A percentile compares a stretch with the other conserved stretches of the same genome.
Evolutionary conservation across 2,113 vertebrate genomes (phyloP).

Genomic region (Psammodynastes pulverulentus): DNA sequence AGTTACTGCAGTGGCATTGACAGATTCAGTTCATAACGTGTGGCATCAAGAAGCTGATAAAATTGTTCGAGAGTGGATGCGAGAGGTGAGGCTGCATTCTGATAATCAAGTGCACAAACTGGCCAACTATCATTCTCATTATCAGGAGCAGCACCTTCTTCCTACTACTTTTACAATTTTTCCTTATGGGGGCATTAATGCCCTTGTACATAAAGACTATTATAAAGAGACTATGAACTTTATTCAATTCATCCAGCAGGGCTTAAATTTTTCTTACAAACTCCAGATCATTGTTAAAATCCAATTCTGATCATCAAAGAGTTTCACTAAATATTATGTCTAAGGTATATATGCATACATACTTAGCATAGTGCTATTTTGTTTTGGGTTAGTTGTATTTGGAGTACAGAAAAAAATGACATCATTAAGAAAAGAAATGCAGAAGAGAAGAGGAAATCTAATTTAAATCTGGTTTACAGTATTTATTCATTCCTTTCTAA

Average conservation of each 20-base stretch:
- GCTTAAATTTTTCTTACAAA: background rate
- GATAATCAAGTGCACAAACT: background rate
- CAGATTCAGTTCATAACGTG: conserved; percentile 95
- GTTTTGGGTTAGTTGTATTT: background rate
- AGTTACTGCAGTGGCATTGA: conserved; percentile 91
- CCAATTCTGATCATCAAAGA: background rate
- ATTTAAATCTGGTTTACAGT: background rate
- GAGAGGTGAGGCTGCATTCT: conserved; percentile 78
- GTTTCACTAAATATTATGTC: background rate
- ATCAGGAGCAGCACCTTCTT: background rate
- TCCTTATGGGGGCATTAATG: background rate
- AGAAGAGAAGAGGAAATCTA: background rate
- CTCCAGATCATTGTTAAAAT: background rate
- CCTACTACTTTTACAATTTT: background rate
- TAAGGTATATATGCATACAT: background rate
- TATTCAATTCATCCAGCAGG: background rate
- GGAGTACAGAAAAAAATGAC: background rate
- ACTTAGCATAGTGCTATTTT: background rate
- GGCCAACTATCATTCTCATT: conserved; percentile 14
- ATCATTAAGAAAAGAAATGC: background rate
- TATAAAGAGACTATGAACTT: background rate
- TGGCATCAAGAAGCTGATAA: conserved; percentile 96
- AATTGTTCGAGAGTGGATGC: conserved; percentile 93
- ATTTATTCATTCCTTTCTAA: background rate
- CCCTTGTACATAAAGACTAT: background rate